phyloP scores from a whole-genome alignment of 2,113 vertebrate genomes.

The Psephotus haematonotus region DNA sequence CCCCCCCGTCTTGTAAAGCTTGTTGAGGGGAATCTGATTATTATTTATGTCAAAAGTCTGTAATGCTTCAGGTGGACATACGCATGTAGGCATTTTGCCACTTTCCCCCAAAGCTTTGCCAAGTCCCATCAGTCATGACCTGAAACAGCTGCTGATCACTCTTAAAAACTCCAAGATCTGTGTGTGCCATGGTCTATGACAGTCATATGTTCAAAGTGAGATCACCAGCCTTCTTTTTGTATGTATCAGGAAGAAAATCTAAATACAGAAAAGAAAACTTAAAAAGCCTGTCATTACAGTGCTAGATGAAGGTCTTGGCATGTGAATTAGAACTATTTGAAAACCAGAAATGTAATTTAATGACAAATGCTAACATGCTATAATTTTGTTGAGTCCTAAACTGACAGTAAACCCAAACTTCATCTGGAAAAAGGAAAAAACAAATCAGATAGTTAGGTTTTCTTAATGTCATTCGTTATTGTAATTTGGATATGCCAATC shows the following conservation, averaged over 20 bases:
- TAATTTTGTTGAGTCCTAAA: not conserved
- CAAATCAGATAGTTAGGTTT: not conserved
- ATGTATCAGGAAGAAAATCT: not conserved
- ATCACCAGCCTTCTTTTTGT: not conserved
- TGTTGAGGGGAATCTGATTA: not conserved
- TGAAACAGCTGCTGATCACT: constrained; percentile 16
- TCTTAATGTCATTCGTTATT: not conserved
- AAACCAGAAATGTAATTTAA: not conserved
- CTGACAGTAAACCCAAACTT: not conserved
- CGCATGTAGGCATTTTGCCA: not conserved
- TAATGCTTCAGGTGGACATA: not conserved
- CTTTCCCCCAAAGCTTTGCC: constrained; percentile 39
- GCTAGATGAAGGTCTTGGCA: not conserved
- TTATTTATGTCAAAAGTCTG: not conserved
- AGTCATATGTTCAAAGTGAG: not conserved
- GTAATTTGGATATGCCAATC: not conserved
- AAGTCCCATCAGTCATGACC: not conserved
- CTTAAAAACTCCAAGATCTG: not conserved
- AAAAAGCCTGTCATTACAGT: not conserved
- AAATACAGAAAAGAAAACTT: not conserved
- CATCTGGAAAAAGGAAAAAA: not conserved
- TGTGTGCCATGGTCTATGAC: not conserved
- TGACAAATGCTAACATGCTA: not conserved
- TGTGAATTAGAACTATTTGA: not conserved
- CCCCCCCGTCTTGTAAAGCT: not conserved